Evolutionary conservation across 2,888 invertebrate species (phyloP).

Genomic region (Pomacea canaliculata): DNA sequence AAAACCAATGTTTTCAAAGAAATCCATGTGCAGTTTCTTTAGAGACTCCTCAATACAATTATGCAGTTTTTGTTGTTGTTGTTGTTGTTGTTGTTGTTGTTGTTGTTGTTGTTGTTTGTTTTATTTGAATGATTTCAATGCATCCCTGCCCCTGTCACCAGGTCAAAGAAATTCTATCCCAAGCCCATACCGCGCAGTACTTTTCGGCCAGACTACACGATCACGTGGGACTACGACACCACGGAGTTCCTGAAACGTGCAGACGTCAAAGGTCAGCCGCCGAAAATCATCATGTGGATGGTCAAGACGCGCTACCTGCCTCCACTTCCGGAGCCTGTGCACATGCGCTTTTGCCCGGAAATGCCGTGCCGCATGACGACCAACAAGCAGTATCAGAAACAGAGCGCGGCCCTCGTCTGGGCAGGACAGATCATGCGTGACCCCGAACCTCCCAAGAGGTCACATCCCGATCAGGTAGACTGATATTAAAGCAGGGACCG

Average conservation of each 20-base stretch:
- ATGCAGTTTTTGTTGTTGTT: too few relatives aligned
- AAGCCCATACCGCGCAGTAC: conserved; percentile 3
- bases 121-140: background rate
- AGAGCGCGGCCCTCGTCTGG: conserved; percentile 20
- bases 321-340: conserved; percentile 25
- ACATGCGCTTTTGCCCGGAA: conserved; percentile 25
- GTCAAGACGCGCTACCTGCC: conserved; percentile 16
- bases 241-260: conserved; percentile 10
- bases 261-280: conserved; percentile 13
- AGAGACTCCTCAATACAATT: background rate
- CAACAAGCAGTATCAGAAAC: background rate
- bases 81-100: too few relatives aligned
- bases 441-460: conserved; percentile 1
- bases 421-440: conserved; percentile 20
- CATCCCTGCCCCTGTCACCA: background rate
- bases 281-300: conserved; percentile 17
- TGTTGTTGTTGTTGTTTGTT: too few relatives aligned
- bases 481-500: too few relatives aligned
- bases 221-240: conserved; percentile 18
- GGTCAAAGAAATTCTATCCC: background rate
- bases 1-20: too few relatives aligned
- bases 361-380: conserved; percentile 25
- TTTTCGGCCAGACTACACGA: conserved; percentile 10
- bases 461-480: conserved; percentile 20
- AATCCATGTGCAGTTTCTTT: too few relatives aligned